Percentiles rank a stretch among this genome's conserved stretches.
phyloP scores from a whole-genome alignment of 2,797 vertebrate genomes.

The Carduelis carduelis region DNA sequence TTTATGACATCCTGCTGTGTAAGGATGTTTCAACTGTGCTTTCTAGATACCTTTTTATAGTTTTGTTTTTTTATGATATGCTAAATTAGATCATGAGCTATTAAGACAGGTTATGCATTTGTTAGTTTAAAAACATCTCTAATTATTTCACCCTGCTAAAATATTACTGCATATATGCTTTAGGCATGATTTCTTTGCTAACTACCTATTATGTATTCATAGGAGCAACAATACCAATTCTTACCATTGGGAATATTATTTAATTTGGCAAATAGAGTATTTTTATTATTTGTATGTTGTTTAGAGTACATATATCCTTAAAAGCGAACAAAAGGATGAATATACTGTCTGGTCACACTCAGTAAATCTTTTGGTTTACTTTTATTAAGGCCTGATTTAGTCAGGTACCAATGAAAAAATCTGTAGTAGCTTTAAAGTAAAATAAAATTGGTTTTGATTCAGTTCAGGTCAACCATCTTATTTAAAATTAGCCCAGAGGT shows the following conservation, averaged over 20 bases:
- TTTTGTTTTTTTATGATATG: neutral
- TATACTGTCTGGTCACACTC: neutral
- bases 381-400: conserved; percentile 10
- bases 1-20: conserved; percentile 73
- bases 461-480: conserved; percentile 87
- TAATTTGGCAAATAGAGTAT: conserved; percentile 66
- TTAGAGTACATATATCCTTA: conserved; percentile 42
- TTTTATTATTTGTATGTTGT: conserved; percentile 49
- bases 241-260: conserved; percentile 58
- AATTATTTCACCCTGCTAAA: conserved; percentile 65
- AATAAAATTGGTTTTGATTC: conserved; percentile 76
- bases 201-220: conserved; percentile 59
- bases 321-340: conserved; percentile 30
- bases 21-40: conserved; percentile 60
- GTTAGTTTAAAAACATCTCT: conserved; percentile 68
- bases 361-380: conserved; percentile 52
- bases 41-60: conserved; percentile 69
- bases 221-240: conserved; percentile 58
- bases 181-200: conserved; percentile 63
- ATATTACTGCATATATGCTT: conserved; percentile 61
- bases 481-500: conserved; percentile 87
- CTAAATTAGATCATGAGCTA: conserved; percentile 68
- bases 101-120: conserved; percentile 66
- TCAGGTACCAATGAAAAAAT: conserved; percentile 48
- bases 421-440: conserved; percentile 64